These are phyloP conservation scores for Drosophila mayri DNA, from an alignment of 1,140 invertebrate species.

Conservation along the genomic window DNA sequence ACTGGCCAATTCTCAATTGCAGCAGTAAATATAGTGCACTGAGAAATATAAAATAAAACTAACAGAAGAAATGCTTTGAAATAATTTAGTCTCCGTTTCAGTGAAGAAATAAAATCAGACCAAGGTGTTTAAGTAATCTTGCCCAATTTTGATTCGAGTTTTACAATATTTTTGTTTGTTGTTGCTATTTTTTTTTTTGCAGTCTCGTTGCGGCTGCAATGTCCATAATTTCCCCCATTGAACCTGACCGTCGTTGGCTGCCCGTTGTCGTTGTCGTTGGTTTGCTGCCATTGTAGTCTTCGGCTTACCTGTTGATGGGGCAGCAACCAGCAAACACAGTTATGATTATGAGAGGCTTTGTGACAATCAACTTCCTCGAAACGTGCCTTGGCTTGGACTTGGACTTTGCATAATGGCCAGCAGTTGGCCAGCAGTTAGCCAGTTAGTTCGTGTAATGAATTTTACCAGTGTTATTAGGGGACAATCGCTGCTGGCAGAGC, in stretches of 20 bases:
- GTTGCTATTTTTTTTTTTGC: not conserved
- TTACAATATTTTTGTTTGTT: slow-evolving; percentile 24
- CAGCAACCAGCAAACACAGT: slow-evolving; percentile 50
- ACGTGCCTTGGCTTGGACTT: slow-evolving; percentile 53
- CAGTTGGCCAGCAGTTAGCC: slow-evolving; percentile 41
- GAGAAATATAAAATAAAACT: slow-evolving; percentile 15
- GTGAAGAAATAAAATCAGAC: slow-evolving; percentile 7
- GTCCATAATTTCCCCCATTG: slow-evolving; percentile 73
- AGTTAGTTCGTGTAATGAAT: slow-evolving; percentile 61
- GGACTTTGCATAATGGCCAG: slow-evolving; percentile 58
- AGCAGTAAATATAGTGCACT: slow-evolving; percentile 18
- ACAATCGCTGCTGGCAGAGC: slow-evolving; percentile 26
- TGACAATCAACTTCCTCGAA: slow-evolving; percentile 78
- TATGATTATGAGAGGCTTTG: slow-evolving; percentile 68
- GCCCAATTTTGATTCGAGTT: slow-evolving; percentile 25
- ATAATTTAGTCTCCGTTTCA: not conserved
- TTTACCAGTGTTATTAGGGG: slow-evolving; percentile 60
- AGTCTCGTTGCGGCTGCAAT: slow-evolving; percentile 40
- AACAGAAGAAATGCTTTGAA: not conserved
- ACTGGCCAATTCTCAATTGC: slow-evolving; percentile 37
- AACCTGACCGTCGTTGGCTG: slow-evolving; percentile 69
- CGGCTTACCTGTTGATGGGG: slow-evolving; percentile 33
- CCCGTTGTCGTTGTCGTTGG: slow-evolving; percentile 17
- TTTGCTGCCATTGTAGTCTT: slow-evolving; percentile 16
- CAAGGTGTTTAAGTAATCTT: slow-evolving; percentile 4